Evolutionary conservation across 2,113 vertebrate species (phyloP), one percentile per base, ranked within the genome.

Genomic region (Microcebus lehilahytsara): DNA sequence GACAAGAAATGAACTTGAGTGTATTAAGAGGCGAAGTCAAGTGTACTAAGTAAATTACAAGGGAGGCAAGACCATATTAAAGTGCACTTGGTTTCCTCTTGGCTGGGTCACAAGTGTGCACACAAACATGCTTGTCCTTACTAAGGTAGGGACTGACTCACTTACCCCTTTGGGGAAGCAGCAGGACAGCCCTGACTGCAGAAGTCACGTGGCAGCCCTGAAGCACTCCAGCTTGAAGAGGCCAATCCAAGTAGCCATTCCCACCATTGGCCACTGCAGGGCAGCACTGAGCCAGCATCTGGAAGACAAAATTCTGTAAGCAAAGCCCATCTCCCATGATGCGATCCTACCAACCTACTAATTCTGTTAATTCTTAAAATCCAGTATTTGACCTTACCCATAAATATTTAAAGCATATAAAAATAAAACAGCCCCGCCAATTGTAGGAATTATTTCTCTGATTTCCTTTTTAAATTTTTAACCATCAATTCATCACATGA

Each of bases 261-360:
- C 60, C n/a, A 30, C 0, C 30, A n/a, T 9, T 16, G 56, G 37
- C 87, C 96, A 91, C 95, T 69, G 9, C 3, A 62, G 12, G 74
- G 85, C 97, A 97, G 94, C 94, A 95, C 60, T 66, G 88, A 96
- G 72, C 72, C 89, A 81, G 9, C 6, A 37, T 32, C 85, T 6
- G 62, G 53, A 74, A 91, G 62, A 84, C 71, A 91, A 69, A 79
- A 56, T 62, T 91, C n/a, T 4, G 13, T 58, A 56, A 87, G 72
- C 78, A 81, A 77, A 75, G 42, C 3, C 22, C 22, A 22, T 37
- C 10, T 60, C 27, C 53, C 11, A 13, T 9, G 13, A 20, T 25
- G 22, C 17, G 89, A 72, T 71, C 56, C 78, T 93, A 60, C 58
- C 42, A 56, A 62, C 32, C 37, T 17, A 42, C 37, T 79, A 58